phyloP scores from a whole-genome alignment of 2,888 invertebrate species.

The Lepeophtheirus nordmannii region DNA sequence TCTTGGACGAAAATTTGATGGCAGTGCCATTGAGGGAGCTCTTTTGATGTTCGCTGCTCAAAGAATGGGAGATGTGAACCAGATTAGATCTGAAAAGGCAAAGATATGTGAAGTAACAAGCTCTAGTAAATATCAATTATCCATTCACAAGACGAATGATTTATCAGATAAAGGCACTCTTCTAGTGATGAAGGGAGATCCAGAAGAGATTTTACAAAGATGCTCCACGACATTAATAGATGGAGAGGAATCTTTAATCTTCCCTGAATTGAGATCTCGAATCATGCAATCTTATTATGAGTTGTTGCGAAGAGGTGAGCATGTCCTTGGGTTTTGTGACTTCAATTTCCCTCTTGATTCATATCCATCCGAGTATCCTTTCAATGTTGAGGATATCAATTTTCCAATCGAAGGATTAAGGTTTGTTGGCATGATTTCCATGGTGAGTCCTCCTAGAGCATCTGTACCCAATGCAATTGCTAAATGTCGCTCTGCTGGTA shows the following conservation, averaged over 20 bases:
- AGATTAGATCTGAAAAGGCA: constrained; percentile 65
- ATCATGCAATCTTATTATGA: constrained; percentile 39
- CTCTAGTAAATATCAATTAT: constrained; percentile 72
- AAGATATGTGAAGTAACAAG: constrained; percentile 83
- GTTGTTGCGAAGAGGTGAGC: constrained; percentile 43
- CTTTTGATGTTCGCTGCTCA: constrained; percentile 82
- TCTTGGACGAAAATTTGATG: constrained; percentile 77
- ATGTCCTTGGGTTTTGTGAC: constrained; percentile 69
- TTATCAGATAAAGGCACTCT: constrained; percentile 53
- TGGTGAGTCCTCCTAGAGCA: constrained; percentile 95
- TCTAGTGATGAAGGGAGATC: constrained; percentile 34
- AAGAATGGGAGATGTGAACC: constrained; percentile 68
- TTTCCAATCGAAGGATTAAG: constrained; percentile 76
- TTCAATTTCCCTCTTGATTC: constrained; percentile 72
- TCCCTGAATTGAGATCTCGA: constrained; percentile 31
- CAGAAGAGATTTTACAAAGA: constrained; percentile 39
- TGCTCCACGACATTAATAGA: constrained; percentile 37
- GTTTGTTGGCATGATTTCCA: constrained; percentile 91
- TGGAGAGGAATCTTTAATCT: constrained; percentile 33
- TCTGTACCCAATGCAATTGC: constrained; percentile 96
- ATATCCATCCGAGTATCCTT: constrained; percentile 79
- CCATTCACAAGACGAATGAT: constrained; percentile 83
- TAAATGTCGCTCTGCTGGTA: constrained; percentile 92
- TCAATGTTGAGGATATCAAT: constrained; percentile 75
- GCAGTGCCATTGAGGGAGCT: constrained; percentile 88